Base-by-base conservation (phyloP, 92 coral and sea anemone genomes). In the Paramuricea clavata region DNA sequence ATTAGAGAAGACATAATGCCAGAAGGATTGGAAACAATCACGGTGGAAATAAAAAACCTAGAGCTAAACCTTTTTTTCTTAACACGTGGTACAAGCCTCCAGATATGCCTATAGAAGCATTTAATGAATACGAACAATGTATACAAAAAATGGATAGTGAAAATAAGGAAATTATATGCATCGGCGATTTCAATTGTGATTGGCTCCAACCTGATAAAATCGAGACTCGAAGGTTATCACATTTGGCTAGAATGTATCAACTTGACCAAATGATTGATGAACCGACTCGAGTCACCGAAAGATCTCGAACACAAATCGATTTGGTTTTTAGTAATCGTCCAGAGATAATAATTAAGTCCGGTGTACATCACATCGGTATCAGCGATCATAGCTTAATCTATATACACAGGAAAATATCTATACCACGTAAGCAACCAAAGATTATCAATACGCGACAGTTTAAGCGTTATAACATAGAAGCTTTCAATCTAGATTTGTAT, bases 381-480 rank as follows among this genome's bases (percentile, higher is more conserved):
- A 70, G 76, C 26, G 50, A 70, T 26, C 76, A 70, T 35, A 70
- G 49, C 76, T 26, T 70, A 9, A 35, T 70, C 50, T 34, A 33
- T 35, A 33, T 70, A 5, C 22, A 35, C 49, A 34, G 81, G 61
- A 74, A 74, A 47, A 47, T 74, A 43, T 74, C 81, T 12, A 28
- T 74, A 23, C 61, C 81, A 17, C 32, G 36, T 43, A 74, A 31
- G 27, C 34, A 74, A 74, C 61, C 81, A 43, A 74, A 74, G 31
- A 47, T 74, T n/a, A n/a, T n/a, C 2, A 74, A 47, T 13, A 49
- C 60, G 36, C 23, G 81, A 28, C 62, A 74, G 36, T 47, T 43
- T 16, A 74, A 74, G 50, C n/a, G n/a, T 43, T 47, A 74, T 28
- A 33, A 74, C 50, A 12, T 15, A 15, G 36, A 35, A 33, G 76